phyloP scores from a whole-genome alignment of 1,140 invertebrate species.

The Dicyema japonicum region DNA sequence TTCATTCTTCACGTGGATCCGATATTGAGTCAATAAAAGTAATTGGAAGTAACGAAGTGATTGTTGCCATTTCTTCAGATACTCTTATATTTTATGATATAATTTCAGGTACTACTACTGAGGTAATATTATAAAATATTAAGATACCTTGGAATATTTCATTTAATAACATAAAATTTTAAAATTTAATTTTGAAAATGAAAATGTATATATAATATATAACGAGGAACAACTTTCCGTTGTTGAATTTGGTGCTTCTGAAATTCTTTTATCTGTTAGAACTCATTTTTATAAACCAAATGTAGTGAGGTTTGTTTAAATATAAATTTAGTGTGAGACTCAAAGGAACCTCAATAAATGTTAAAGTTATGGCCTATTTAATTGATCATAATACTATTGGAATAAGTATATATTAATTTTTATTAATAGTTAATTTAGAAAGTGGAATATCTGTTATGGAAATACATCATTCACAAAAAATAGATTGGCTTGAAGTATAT shows the following conservation, averaged over 20 bases:
- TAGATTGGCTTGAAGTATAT: too few species aligned
- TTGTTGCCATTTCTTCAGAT: conserved; percentile 51
- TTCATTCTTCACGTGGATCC: conserved; percentile 46
- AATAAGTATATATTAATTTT: too few species aligned
- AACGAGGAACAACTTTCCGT: conserved; percentile 48
- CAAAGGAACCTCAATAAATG: too few species aligned
- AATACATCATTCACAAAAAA: too few species aligned
- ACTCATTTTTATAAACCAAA: conserved; percentile 87
- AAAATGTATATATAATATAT: conserved; percentile 31
- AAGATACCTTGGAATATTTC: too few species aligned
- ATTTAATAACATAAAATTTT: too few species aligned
- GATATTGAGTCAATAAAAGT: conserved; percentile 53
- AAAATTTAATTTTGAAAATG: conserved; percentile 78
- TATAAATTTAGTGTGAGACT: conserved; percentile 55
- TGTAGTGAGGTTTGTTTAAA: too few species aligned
- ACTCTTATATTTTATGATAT: conserved; percentile 66
- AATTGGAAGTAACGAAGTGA: conserved; percentile 24
- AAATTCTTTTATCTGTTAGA: conserved; percentile 50
- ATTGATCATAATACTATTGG: too few species aligned
- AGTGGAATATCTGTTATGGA: too few species aligned
- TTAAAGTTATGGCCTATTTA: too few species aligned
- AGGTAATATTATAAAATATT: conserved; percentile 47
- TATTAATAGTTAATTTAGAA: too few species aligned
- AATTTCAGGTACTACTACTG: conserved; percentile 41
- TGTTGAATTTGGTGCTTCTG: conserved; percentile 63